Evolutionary conservation across 2,888 invertebrate genomes (phyloP).

Genomic region (Perizoma affinitatum): DNA sequence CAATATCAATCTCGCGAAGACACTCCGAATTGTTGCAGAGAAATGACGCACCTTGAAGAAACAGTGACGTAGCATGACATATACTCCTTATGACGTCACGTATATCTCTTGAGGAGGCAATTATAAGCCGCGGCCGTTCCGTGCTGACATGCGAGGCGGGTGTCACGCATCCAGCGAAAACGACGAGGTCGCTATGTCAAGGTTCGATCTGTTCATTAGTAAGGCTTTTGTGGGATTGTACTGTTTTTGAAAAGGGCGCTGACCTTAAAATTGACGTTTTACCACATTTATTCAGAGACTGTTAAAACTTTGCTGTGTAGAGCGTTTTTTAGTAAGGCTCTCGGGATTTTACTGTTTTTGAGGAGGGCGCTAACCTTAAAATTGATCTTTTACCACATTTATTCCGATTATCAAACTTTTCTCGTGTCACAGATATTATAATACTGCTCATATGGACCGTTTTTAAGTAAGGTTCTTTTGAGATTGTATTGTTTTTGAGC

Average conservation of each 20-base stretch:
- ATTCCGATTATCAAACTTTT: too few relatives aligned
- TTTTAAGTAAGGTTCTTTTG: slow-evolving; percentile 22
- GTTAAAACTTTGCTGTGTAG: too few relatives aligned
- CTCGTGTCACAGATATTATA: too few relatives aligned
- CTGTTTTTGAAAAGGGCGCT: slow-evolving; percentile 8
- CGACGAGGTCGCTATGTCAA: slow-evolving; percentile 44
- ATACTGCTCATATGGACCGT: too few relatives aligned
- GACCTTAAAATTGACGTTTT: not conserved
- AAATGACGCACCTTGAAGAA: not conserved
- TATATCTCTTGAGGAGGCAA: slow-evolving; percentile 48
- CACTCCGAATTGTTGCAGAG: too few relatives aligned
- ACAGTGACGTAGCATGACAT: slow-evolving; percentile 30
- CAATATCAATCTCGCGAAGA: too few relatives aligned
- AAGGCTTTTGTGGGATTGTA: slow-evolving; percentile 2
- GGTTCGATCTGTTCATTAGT: slow-evolving; percentile 37
- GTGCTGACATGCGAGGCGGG: slow-evolving; percentile 60
- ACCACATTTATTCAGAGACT: too few relatives aligned
- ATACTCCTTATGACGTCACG: slow-evolving; percentile 38
- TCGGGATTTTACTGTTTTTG: slow-evolving; percentile 10
- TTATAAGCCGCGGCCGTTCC: slow-evolving; percentile 42
- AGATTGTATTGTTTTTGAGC: slow-evolving; percentile 10
- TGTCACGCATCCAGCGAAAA: slow-evolving; percentile 67
- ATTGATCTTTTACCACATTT: too few relatives aligned
- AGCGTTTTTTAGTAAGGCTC: slow-evolving; percentile 22
- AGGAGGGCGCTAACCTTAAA: not conserved